A percentile compares a stretch with the other conserved stretches of the same genome.
Evolutionary conservation across 2,113 vertebrate species (phyloP).

Genomic region (Lota lota): DNA sequence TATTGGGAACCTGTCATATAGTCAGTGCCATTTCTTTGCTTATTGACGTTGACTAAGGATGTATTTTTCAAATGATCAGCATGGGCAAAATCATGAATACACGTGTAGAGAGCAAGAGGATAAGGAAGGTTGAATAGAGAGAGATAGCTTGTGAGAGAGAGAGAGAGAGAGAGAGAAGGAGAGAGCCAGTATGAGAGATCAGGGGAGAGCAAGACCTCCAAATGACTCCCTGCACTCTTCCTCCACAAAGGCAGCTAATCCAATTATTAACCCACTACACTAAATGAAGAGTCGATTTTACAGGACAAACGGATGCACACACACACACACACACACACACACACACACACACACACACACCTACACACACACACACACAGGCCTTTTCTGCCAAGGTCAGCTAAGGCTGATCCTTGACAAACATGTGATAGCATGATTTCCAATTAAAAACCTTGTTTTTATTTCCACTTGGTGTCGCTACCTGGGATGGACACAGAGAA

Average conservation of each 20-base stretch:
- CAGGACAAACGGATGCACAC: conserved; percentile 11
- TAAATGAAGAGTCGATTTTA: conserved; percentile 4
- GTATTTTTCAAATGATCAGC: neutral
- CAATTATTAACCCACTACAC: conserved; percentile 52
- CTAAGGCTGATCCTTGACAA: neutral
- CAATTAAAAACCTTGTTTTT: too few species aligned
- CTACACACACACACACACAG: too few species aligned
- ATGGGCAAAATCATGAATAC: neutral
- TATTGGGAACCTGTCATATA: too few species aligned
- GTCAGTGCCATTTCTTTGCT: too few species aligned
- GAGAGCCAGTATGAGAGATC: conserved; percentile 1
- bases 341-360: too few species aligned
- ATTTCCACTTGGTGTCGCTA: too few species aligned
- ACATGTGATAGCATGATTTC: too few species aligned
- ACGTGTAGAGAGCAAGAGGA: too few species aligned
- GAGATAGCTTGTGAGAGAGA: neutral
- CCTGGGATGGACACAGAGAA: too few species aligned
- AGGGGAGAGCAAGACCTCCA: conserved; percentile 19
- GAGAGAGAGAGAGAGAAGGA: conserved; percentile 7
- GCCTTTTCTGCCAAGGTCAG: too few species aligned
- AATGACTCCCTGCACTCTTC: conserved; percentile 37
- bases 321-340: conserved; percentile 9
- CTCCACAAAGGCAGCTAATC: conserved; percentile 48
- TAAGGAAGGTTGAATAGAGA: neutral
- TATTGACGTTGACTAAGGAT: too few species aligned